These are phyloP conservation scores for Bombus fervidus DNA, from an alignment of 1,140 invertebrate genomes.

Conservation along the genomic window DNA sequence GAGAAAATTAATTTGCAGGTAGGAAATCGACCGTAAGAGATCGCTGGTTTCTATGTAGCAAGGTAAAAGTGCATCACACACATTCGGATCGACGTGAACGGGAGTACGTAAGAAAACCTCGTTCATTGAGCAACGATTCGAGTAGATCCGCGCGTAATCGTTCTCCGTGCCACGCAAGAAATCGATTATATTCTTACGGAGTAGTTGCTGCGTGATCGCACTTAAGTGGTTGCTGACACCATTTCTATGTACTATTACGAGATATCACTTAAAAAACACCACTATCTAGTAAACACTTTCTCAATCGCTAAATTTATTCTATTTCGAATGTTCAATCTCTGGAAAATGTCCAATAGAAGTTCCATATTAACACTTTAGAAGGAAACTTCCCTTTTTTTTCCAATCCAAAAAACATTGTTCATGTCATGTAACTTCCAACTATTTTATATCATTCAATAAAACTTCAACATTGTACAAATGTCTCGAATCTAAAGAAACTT, in stretches of 20 bases:
- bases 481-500: no score
- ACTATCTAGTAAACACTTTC: background rate
- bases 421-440: no score
- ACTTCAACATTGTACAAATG: no score
- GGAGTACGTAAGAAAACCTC: background rate
- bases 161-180: conserved; percentile 10
- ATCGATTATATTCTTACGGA: conserved; percentile 44
- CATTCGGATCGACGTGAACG: conserved; percentile 9
- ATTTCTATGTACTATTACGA: conserved; percentile 15
- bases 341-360: background rate
- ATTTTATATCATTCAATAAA: no score
- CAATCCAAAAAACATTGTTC: no score
- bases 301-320: background rate
- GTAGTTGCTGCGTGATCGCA: conserved; percentile 43
- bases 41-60: background rate
- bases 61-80: conserved; percentile 19
- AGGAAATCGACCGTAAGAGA: background rate
- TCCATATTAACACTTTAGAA: background rate
- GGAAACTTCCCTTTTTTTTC: background rate
- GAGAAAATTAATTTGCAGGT: no score
- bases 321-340: accelerated
- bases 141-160: conserved; percentile 11
- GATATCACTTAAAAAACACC: background rate
- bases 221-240: conserved; percentile 23
- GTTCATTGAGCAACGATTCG: conserved; percentile 40